Evolutionary conservation across 2,113 vertebrate genomes (phyloP), one percentile per base, ranked within the genome.

Genomic region (Prochilodus magdalenae): DNA sequence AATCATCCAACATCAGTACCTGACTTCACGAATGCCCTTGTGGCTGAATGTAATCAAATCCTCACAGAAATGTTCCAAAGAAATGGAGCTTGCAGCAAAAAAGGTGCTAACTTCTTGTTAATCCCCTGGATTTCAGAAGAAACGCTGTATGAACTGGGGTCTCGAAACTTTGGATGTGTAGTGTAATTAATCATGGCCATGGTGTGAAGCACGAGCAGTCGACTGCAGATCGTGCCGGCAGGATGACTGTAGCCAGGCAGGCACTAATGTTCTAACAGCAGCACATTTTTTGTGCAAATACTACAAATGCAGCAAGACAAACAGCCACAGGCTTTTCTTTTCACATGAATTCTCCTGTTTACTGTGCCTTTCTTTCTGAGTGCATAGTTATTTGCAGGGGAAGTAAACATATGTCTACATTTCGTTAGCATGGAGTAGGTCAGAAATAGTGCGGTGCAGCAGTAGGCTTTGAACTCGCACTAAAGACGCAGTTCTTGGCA

Each of bases 401-500:
- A 72, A 73, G 57, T 80, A 83, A 83, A 86, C 40, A 75, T 62
- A 67, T 72, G 36, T 36, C 44, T 63, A 66, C 30, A n/a, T 79
- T 80, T 76, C 20, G 30, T 77, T 75, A 73, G 73, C 53, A 53
- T 70, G 33, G 47, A 65, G 63, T 51, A 40, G 33, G 40, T 70
- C 63, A 63, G 24, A 66, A 80, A 15, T 14, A 29, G 40, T 20
- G 67, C 67, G 59, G 3, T 20, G 16, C 49, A 59, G 69, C 78
- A 11, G 33, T 26, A 24, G 33, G 72, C 55, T 79, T 57, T 79
- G 80, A 76, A 80, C 70, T 78, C 26, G 2, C 5, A 5, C 65
- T 78, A 47, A 36, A 20, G 89, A 72, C 86, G 85, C 75, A 79
- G 87, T 89, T 87, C 87, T 88, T 87, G 87, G 88, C 86, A 89